These are phyloP conservation scores for Martes martes DNA, from an alignment of 2,113 vertebrate species.

Conservation along the genomic window DNA sequence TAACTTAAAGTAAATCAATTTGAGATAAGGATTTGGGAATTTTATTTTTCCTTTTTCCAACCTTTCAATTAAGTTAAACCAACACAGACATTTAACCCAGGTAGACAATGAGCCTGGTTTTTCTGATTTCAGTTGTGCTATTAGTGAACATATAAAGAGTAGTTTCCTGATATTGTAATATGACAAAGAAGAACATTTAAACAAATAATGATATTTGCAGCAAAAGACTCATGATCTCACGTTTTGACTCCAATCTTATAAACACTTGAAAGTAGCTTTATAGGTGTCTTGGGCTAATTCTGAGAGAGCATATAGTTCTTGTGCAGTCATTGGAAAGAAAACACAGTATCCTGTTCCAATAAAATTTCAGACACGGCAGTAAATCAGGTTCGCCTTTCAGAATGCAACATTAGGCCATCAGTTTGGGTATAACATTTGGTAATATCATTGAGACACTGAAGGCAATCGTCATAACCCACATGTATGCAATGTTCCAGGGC, in stretches of 20 bases:
- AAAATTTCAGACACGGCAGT: constrained; percentile 62
- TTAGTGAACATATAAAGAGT: background rate
- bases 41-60: background rate
- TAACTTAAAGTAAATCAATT: background rate
- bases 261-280: constrained; percentile 69
- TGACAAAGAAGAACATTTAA: constrained; percentile 55
- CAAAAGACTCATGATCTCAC: constrained; percentile 49
- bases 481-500: background rate
- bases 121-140: constrained; percentile 15
- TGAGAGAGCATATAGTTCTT: constrained; percentile 62
- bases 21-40: background rate
- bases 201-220: constrained; percentile 62
- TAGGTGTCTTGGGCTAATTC: constrained; percentile 65
- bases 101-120: background rate
- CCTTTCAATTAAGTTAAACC: background rate
- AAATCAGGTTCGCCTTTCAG: constrained; percentile 64
- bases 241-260: constrained; percentile 65
- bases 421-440: constrained; percentile 64
- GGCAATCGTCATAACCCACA: constrained; percentile 25
- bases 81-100: background rate
- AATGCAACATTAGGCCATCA: constrained; percentile 41
- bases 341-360: constrained; percentile 62
- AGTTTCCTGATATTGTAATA: constrained; percentile 43
- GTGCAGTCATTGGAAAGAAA: constrained; percentile 66
- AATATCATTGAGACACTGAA: constrained; percentile 55